phyloP scores from a whole-genome alignment of 2,888 invertebrate genomes.

The Rhorus exstirpatorius region DNA sequence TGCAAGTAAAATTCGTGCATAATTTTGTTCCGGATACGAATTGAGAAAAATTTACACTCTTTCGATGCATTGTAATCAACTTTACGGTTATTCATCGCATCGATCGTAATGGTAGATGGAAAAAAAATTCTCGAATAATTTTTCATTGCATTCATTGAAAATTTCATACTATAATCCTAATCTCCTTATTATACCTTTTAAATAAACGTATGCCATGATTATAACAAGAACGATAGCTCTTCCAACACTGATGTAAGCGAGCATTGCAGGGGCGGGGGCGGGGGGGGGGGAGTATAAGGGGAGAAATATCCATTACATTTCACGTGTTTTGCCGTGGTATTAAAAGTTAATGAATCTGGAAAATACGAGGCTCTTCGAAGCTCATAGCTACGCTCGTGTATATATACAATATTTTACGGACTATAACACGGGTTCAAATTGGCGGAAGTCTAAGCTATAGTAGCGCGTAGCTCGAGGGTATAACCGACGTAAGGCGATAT shows the following conservation, averaged over 20 bases:
- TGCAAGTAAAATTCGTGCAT: too few relatives aligned
- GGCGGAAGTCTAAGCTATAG: constrained; percentile 57
- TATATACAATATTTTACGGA: constrained; percentile 33
- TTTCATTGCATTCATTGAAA: too few relatives aligned
- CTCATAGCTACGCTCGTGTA: constrained; percentile 2
- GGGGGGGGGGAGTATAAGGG: too few relatives aligned
- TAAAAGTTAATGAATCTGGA: constrained; percentile 61
- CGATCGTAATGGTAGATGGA: too few relatives aligned
- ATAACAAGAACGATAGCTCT: constrained; percentile 31
- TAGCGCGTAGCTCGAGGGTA: constrained; percentile 51
- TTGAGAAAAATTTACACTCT: too few relatives aligned
- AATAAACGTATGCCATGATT: constrained; percentile 41
- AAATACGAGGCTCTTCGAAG: constrained; percentile 38
- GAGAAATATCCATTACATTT: constrained; percentile 36
- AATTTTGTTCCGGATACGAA: too few relatives aligned
- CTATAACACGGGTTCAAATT: constrained; percentile 52
- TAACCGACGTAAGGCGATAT: constrained; percentile 68
- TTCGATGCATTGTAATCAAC: too few relatives aligned
- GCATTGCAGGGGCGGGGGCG: not conserved
- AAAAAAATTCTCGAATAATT: too few relatives aligned
- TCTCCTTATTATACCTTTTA: not conserved
- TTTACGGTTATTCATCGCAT: too few relatives aligned
- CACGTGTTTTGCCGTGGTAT: constrained; percentile 37
- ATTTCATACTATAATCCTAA: too few relatives aligned
- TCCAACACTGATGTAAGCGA: constrained; percentile 8